Evolutionary conservation across 1,140 invertebrate species (phyloP), one percentile per base, ranked within the genome.

Genomic region (Alviniconcha marisindica): DNA sequence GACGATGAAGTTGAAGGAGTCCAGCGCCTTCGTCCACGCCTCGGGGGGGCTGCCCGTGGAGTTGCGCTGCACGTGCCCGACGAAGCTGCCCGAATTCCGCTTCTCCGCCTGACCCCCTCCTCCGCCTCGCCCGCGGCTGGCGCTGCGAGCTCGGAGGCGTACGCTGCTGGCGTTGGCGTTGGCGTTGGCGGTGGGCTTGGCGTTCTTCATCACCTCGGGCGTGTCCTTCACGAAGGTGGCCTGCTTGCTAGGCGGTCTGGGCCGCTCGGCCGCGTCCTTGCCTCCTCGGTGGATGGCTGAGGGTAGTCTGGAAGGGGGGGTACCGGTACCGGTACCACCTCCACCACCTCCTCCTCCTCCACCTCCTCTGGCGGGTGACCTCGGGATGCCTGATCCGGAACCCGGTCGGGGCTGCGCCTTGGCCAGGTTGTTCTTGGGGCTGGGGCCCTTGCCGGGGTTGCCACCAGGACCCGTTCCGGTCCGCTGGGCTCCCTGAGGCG

Each of bases 141-240:
- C 40, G 36, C 71, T 82, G n/a, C 71, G 44, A 38, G 60, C 48
- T 5, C 66, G 40, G n/a, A 82, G 14, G 15, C 21, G 71, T 5
- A 82, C 80, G 15, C 73, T 77, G 33, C 71, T 56, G 71, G 74
- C 63, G 38, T 74, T 38, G 12, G 24, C 33, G 33, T 77, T 56
- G 71, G 74, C 63, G 38, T 74, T 38, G 12, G 24, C 33, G 21
- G 85, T 78, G 73, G 84, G 88, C 1, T 86, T 80, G 33, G 88
- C 86, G n/a, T n/a, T n/a, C n/a, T n/a, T n/a, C n/a, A n/a, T n/a
- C n/a, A n/a, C n/a, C n/a, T n/a, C n/a, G 15, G 89, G 81, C 0
- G 87, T 74, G 71, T 97, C 96, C 92, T 97, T 97, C 0, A 96
- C 96, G 90, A 98, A 98, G 0, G 97, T 98, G 36, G 96, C 96